These are phyloP conservation scores for Aphelenchoides avenae DNA, from an alignment of 1,140 invertebrate genomes.

Conservation along the genomic window DNA sequence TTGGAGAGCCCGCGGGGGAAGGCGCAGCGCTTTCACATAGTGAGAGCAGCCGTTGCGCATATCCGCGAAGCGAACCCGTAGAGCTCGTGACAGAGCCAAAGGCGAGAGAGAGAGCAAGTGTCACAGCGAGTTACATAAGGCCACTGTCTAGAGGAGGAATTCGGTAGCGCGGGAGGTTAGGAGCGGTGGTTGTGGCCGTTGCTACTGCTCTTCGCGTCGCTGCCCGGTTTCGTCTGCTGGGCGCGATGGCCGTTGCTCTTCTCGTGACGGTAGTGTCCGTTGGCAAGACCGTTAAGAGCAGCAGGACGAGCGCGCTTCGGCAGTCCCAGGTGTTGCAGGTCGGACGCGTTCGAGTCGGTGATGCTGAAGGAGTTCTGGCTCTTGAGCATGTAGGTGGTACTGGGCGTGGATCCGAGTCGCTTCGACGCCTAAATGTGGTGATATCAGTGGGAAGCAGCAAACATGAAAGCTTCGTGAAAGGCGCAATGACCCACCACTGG, in stretches of 20 bases:
- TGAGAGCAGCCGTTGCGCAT: too few relatives aligned
- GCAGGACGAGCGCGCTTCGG: background rate
- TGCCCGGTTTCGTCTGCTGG: slow-evolving; percentile 1
- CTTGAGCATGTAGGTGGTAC: slow-evolving; percentile 57
- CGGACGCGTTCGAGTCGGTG: slow-evolving; percentile 49
- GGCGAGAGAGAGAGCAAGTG: too few relatives aligned
- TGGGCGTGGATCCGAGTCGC: slow-evolving; percentile 51
- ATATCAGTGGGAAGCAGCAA: slow-evolving; percentile 2
- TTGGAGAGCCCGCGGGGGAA: too few relatives aligned
- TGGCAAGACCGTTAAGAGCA: slow-evolving; percentile 1
- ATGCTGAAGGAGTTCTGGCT: slow-evolving; percentile 57
- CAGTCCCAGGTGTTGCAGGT: slow-evolving; percentile 40
- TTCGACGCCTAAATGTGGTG: slow-evolving; percentile 44
- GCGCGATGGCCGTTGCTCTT: slow-evolving; percentile 16
- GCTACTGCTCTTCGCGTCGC: background rate
- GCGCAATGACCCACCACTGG: slow-evolving; percentile 36
- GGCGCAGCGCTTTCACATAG: too few relatives aligned
- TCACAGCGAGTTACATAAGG: too few relatives aligned
- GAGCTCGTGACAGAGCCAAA: too few relatives aligned
- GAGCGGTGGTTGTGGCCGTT: background rate
- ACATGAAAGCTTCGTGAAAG: background rate
- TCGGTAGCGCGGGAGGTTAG: background rate
- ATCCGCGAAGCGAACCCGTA: too few relatives aligned
- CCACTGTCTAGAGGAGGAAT: slow-evolving; percentile 5
- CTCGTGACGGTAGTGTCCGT: slow-evolving; percentile 9